Percentiles rank a stretch among this genome's conserved stretches.
Conservation (phyloP, 2,888 invertebrate species). For the Campoplex nolae region DNA sequence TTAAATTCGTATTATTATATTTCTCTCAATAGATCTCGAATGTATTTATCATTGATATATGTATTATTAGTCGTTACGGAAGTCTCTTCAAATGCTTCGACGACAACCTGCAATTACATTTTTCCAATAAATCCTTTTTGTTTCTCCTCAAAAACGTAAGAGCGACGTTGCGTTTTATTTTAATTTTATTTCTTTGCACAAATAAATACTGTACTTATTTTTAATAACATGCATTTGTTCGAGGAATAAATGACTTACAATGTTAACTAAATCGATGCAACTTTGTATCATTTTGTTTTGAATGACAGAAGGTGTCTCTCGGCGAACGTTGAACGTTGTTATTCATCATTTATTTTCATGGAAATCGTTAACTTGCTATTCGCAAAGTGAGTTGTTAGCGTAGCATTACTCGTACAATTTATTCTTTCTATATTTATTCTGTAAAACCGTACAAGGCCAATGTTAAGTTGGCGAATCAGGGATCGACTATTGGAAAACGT, state of each 20-base stretch:
- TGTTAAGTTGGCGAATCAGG: neutral
- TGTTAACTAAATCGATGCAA: neutral
- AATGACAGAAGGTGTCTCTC: neutral
- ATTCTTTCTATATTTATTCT: neutral
- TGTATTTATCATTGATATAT: neutral
- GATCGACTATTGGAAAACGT: neutral
- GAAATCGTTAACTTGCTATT: neutral
- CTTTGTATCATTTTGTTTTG: neutral
- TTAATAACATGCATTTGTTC: conserved; percentile 3
- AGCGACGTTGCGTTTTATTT: no score
- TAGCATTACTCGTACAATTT: neutral
- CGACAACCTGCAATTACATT: conserved; percentile 37
- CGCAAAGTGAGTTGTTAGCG: neutral
- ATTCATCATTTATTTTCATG: neutral
- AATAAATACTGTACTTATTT: neutral
- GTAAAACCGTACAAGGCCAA: neutral
- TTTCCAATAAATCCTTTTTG: conserved; percentile 2
- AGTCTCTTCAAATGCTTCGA: conserved; percentile 21
- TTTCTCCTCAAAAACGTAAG: neutral
- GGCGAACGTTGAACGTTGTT: neutral
- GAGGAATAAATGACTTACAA: neutral
- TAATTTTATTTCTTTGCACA: no score
- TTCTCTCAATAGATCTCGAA: neutral
- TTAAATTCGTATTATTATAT: conserved; percentile 53
- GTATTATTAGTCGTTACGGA: conserved; percentile 24